phyloP scores from a whole-genome alignment of 2,113 vertebrate genomes.

The Ptyas mucosa region DNA sequence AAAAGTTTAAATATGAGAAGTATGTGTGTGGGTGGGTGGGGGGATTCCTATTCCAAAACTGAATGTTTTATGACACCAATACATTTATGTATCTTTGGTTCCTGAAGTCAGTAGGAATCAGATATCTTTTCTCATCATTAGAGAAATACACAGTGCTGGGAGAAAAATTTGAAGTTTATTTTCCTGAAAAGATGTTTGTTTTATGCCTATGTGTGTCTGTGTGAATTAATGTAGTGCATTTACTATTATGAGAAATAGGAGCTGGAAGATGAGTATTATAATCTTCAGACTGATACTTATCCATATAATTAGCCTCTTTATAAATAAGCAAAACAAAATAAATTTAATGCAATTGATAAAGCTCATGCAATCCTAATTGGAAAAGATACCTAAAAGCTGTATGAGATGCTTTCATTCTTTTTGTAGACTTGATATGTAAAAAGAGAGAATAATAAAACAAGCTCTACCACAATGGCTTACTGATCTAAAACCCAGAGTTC shows the following conservation, averaged over 20 bases:
- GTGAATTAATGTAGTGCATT: conserved; percentile 30
- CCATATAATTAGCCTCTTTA: conserved; percentile 26
- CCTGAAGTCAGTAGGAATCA: conserved; percentile 38
- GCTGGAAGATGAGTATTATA: conserved; percentile 34
- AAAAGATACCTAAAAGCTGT: not conserved
- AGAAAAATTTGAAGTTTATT: conserved; percentile 25
- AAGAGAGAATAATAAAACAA: conserved; percentile 39
- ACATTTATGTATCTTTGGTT: conserved; percentile 40
- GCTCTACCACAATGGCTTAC: conserved; percentile 38
- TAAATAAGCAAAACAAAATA: conserved; percentile 7
- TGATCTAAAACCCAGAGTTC: conserved; percentile 49
- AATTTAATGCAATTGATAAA: conserved; percentile 42
- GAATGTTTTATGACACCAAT: conserved; percentile 42
- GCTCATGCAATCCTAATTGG: conserved; percentile 39
- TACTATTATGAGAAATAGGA: conserved; percentile 31
- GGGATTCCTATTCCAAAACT: conserved; percentile 9
- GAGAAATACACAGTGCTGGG: conserved; percentile 39
- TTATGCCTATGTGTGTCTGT: not conserved
- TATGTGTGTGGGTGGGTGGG: no score
- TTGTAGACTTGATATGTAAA: conserved; percentile 30
- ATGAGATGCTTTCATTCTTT: conserved; percentile 2
- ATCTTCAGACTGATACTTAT: conserved; percentile 10
- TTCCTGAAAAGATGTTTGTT: conserved; percentile 37
- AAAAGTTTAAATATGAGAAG: conserved; percentile 6
- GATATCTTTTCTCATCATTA: conserved; percentile 47